Base-by-base conservation (phyloP, 2,113 vertebrate species). In the Chiloscyllium plagiosum region DNA sequence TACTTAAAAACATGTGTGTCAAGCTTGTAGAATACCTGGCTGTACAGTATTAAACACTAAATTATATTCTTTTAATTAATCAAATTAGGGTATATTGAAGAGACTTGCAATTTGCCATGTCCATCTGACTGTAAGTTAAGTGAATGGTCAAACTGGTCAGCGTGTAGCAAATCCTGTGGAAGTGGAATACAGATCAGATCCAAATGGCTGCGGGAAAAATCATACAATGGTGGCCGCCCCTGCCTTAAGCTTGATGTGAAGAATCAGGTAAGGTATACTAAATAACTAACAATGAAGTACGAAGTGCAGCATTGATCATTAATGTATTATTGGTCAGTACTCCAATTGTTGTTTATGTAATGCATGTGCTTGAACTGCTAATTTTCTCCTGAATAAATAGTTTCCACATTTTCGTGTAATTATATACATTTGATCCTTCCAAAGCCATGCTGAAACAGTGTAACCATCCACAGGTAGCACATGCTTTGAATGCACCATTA, bases 71-170 rank as follows among this genome's bases (percentile, higher is more conserved):
- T 76, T 52, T 52, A 52, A 52, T 76, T 6, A 72, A 72, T 76
- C 26, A 72, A 72, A 95, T 87, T 97, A 99, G 99, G 99, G 97
- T 98, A 98, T 96, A 96, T 98, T 96, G 98, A 99, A 97, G 99
- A 99, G 96, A 96, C 97, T 15, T 99, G 99, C 97, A 97, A 97
- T 15, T 96, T 99, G 37, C 98, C 99, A 24, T 99, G 99, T 95
- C 99, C 99, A 0, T 98, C 99, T 95, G 99, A 99, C 97, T 99
- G 99, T 97, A 99, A 98, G 96, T 97, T 99, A 97, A 99, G 99
- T 0, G 98, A 98, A 5, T 99, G 99, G 99, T 99, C 99, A 37
- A 96, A 97, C 4, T 99, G 99, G 99, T 98, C 98, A 0, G 96
- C 98, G 76, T 99, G 99, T 98, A 99, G 98, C 96, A 97, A 98